A percentile compares a stretch with the other conserved stretches of the same genome.
Conservation (phyloP, 1,140 invertebrate genomes). For the Cydia fagiglandana region DNA sequence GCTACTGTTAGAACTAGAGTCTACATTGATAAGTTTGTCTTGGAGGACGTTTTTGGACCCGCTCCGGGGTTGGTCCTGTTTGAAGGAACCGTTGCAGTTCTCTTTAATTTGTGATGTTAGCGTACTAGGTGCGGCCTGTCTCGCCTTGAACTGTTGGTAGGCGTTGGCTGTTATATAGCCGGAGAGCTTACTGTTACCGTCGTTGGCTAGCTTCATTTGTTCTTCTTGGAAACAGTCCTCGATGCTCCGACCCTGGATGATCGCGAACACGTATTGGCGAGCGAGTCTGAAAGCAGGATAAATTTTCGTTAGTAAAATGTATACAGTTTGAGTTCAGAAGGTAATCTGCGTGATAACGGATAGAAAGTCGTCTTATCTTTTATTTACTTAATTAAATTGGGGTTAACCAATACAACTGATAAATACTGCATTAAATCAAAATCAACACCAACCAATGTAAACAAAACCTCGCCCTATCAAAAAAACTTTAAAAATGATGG, state of each 20-base stretch:
- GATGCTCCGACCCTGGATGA: slow-evolving; percentile 81
- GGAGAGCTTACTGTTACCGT: slow-evolving; percentile 54
- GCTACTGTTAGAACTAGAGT: slow-evolving; percentile 65
- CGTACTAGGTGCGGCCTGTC: slow-evolving; percentile 46
- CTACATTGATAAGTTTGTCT: slow-evolving; percentile 76
- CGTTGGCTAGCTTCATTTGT: slow-evolving; percentile 59
- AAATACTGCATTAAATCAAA: slow-evolving; percentile 36
- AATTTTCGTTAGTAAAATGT: background rate
- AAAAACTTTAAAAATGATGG: no score
- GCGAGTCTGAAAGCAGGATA: slow-evolving; percentile 76
- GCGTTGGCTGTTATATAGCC: slow-evolving; percentile 72
- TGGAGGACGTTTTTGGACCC: slow-evolving; percentile 72
- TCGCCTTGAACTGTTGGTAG: slow-evolving; percentile 60
- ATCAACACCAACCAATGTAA: background rate
- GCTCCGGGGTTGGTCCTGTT: slow-evolving; percentile 58
- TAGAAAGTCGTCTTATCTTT: background rate
- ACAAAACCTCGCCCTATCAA: no score
- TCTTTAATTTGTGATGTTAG: slow-evolving; percentile 70
- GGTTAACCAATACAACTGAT: slow-evolving; percentile 12
- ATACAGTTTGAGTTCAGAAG: background rate
- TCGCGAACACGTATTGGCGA: slow-evolving; percentile 80
- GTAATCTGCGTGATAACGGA: background rate
- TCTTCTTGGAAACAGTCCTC: slow-evolving; percentile 80
- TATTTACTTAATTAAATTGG: slow-evolving; percentile 1
- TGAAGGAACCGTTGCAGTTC: slow-evolving; percentile 56